A percentile compares a stretch with the other conserved stretches of the same genome.
Conservation (phyloP, 1,140 invertebrate genomes). For the Drosophila tsacasi region DNA sequence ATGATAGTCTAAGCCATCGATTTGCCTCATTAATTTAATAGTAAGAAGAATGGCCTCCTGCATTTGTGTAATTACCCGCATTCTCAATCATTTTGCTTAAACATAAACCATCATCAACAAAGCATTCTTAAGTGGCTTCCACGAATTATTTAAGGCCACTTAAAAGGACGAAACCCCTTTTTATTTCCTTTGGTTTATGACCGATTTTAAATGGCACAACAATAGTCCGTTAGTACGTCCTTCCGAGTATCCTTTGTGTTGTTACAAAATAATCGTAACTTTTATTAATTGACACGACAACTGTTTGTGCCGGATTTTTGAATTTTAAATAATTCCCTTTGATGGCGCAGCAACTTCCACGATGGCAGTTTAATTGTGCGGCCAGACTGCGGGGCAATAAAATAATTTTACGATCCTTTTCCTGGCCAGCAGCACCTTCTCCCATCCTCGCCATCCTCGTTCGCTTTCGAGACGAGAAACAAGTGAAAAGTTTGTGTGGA, state of each 20-base stretch:
- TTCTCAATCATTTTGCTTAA: conserved; percentile 23
- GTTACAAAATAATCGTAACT: conserved; percentile 77
- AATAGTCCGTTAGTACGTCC: conserved; percentile 27
- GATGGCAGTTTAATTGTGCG: conserved; percentile 73
- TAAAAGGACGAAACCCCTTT: conserved; percentile 34
- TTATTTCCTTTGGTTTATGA: conserved; percentile 26
- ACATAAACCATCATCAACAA: neutral
- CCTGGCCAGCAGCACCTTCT: neutral
- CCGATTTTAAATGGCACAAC: conserved; percentile 41
- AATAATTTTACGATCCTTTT: conserved; percentile 80
- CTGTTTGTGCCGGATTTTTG: conserved; percentile 62
- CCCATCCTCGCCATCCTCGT: neutral
- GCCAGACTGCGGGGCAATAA: conserved; percentile 77
- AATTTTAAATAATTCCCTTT: conserved; percentile 40
- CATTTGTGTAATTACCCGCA: conserved; percentile 59
- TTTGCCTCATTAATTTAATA: conserved; percentile 64
- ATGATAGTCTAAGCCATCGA: conserved; percentile 47
- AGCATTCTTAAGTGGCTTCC: conserved; percentile 2
- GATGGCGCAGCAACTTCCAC: conserved; percentile 27
- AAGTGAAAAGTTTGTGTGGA: conserved; percentile 69
- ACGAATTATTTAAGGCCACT: conserved; percentile 40
- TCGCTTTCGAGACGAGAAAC: conserved; percentile 46
- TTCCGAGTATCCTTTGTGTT: conserved; percentile 31
- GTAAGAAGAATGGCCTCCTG: conserved; percentile 1
- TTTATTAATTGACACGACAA: conserved; percentile 77